phyloP scores from a whole-genome alignment of 2,797 vertebrate species.

The Poeciliopsis gracilis region DNA sequence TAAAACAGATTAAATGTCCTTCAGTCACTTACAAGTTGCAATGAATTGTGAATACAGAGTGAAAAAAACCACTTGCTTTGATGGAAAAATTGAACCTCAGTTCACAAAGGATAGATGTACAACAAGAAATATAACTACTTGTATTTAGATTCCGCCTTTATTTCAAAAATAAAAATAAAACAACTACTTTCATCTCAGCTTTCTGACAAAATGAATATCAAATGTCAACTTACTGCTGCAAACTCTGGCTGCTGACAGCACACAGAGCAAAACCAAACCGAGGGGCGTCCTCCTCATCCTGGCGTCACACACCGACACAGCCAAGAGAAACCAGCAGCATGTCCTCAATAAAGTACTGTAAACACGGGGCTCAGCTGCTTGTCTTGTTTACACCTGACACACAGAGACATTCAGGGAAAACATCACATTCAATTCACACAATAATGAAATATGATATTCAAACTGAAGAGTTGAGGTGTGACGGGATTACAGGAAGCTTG shows the following conservation, averaged over 20 bases:
- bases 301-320: slow-evolving; percentile 19
- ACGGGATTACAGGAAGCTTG: background rate
- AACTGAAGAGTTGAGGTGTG: background rate
- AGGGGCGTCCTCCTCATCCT: slow-evolving; percentile 58
- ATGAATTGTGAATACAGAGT: background rate
- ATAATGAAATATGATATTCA: background rate
- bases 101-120: background rate
- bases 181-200: background rate
- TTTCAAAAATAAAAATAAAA: background rate
- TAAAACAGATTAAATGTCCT: background rate
- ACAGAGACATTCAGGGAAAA: slow-evolving; percentile 67
- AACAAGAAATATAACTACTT: background rate
- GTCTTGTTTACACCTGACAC: slow-evolving; percentile 75
- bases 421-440: slow-evolving; percentile 36
- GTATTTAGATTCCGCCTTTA: too few relatives aligned
- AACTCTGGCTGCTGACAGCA: slow-evolving; percentile 54
- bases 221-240: slow-evolving; percentile 63
- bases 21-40: background rate
- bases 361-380: background rate
- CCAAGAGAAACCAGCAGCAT: slow-evolving; percentile 26
- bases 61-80: too few relatives aligned
- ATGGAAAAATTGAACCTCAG: background rate
- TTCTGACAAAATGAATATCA: background rate
- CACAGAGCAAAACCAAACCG: slow-evolving; percentile 35
- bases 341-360: slow-evolving; percentile 15